phyloP scores from a whole-genome alignment of 2,113 vertebrate genomes.

The Nothoprocta perdicaria region DNA sequence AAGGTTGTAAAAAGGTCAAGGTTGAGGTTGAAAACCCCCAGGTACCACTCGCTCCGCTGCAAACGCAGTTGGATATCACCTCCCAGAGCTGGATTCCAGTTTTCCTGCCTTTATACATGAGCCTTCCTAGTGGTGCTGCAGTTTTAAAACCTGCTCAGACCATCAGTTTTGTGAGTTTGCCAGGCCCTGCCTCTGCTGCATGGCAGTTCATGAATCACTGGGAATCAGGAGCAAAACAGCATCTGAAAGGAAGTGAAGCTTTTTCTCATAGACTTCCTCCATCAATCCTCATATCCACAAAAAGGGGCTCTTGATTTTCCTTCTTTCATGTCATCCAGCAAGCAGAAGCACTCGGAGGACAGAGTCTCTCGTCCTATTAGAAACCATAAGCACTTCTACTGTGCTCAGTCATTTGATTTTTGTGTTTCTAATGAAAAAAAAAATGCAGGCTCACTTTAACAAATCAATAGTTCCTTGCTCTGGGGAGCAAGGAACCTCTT shows the following conservation, averaged over 20 bases:
- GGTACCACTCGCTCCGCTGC: background rate
- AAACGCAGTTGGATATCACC: background rate
- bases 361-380: background rate
- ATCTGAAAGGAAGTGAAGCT: background rate
- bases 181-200: background rate
- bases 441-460: conserved; percentile 23
- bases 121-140: background rate
- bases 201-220: conserved; percentile 10
- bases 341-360: background rate
- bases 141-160: background rate
- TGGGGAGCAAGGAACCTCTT: background rate
- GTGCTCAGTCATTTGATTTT: background rate
- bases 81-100: background rate
- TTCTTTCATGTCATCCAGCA: background rate
- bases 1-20: too few relatives aligned
- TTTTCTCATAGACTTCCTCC: background rate
- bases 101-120: background rate
- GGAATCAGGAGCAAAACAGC: background rate
- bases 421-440: background rate
- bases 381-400: background rate
- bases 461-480: conserved; percentile 8
- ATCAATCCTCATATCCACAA: background rate
- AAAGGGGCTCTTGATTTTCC: background rate
- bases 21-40: background rate
- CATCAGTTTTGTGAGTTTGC: background rate